A percentile compares a stretch with the other conserved stretches of the same genome.
phyloP scores from a whole-genome alignment of 2,888 invertebrate species.

The Drosophila trichaetosa region DNA sequence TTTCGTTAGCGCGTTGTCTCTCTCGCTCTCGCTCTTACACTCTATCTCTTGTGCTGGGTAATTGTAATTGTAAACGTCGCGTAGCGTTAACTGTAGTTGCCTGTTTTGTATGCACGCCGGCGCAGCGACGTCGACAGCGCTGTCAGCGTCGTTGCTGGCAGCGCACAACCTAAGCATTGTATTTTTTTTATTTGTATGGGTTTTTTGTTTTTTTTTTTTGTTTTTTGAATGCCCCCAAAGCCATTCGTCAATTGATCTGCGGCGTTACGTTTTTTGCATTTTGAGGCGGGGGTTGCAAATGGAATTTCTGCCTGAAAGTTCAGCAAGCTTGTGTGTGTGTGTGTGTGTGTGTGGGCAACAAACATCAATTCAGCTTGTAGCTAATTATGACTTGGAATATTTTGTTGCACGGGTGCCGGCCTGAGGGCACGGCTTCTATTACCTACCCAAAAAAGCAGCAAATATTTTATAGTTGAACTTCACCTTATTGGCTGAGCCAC shows the following conservation, averaged over 20 bases:
- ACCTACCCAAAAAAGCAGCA: constrained; percentile 32
- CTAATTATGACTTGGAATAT: constrained; percentile 58
- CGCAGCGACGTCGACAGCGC: constrained; percentile 38
- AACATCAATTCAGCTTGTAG: constrained; percentile 51
- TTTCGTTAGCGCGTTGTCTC: constrained; percentile 22
- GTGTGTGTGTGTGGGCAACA: constrained; percentile 47
- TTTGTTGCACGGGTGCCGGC: constrained; percentile 33
- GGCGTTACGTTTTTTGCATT: constrained; percentile 68
- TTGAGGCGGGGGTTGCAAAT: constrained; percentile 73
- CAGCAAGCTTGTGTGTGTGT: constrained; percentile 41
- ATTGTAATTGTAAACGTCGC: constrained; percentile 53
- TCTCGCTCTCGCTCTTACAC: not conserved
- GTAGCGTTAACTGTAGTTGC: constrained; percentile 54
- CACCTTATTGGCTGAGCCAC: constrained; percentile 60
- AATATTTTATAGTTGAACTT: constrained; percentile 67
- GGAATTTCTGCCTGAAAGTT: constrained; percentile 73
- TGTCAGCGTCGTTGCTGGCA: constrained; percentile 31
- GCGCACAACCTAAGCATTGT: constrained; percentile 24
- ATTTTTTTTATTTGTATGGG: constrained; percentile 5
- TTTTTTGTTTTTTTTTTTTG: not conserved
- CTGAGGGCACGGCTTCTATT: constrained; percentile 63
- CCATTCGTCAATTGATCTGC: constrained; percentile 72
- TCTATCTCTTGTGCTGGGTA: constrained; percentile 28
- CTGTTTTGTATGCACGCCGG: constrained; percentile 67
- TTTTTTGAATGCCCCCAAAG: constrained; percentile 24